Percentiles rank a stretch among this genome's conserved stretches.
phyloP scores from a whole-genome alignment of 2,888 invertebrate species.

The Dryobotodes eremita region DNA sequence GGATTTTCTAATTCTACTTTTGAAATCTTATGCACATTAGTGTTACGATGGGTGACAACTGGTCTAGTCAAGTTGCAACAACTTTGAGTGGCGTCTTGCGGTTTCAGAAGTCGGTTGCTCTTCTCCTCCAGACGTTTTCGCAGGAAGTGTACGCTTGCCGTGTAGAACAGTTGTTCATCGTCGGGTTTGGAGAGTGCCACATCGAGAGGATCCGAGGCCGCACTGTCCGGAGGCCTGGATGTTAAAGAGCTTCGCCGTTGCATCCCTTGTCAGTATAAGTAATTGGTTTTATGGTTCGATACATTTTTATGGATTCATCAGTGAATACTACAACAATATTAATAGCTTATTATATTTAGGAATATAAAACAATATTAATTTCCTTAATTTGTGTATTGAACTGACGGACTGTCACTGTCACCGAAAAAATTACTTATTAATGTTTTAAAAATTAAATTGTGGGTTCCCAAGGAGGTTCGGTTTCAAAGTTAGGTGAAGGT shows the following conservation, averaged over 20 bases:
- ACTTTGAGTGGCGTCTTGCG: conserved; percentile 73
- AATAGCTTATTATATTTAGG: conserved; percentile 40
- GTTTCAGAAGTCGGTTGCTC: conserved; percentile 55
- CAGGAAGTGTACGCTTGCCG: conserved; percentile 86
- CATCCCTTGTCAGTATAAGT: conserved; percentile 75
- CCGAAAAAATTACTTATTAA: conserved; percentile 1
- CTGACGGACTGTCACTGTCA: conserved; percentile 59
- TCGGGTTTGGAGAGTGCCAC: conserved; percentile 70
- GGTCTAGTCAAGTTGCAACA: conserved; percentile 74
- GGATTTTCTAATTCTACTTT: conserved; percentile 37
- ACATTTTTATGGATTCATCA: conserved; percentile 73
- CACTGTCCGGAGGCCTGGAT: conserved; percentile 58
- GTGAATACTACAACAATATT: conserved; percentile 47
- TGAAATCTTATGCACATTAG: conserved; percentile 39
- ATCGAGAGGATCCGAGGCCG: conserved; percentile 63
- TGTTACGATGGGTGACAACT: conserved; percentile 19
- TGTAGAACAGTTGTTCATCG: conserved; percentile 81
- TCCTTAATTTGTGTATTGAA: conserved; percentile 53
- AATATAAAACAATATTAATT: conserved; percentile 61
- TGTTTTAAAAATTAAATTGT: conserved; percentile 1
- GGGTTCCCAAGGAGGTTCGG: conserved; percentile 30
- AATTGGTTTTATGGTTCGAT: conserved; percentile 60
- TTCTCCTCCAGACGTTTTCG: conserved; percentile 81
- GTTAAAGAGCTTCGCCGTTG: conserved; percentile 70
- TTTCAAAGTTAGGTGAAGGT: neutral